Conservation (phyloP, 2,888 invertebrate genomes). For the Acanthosepion esculentum region DNA sequence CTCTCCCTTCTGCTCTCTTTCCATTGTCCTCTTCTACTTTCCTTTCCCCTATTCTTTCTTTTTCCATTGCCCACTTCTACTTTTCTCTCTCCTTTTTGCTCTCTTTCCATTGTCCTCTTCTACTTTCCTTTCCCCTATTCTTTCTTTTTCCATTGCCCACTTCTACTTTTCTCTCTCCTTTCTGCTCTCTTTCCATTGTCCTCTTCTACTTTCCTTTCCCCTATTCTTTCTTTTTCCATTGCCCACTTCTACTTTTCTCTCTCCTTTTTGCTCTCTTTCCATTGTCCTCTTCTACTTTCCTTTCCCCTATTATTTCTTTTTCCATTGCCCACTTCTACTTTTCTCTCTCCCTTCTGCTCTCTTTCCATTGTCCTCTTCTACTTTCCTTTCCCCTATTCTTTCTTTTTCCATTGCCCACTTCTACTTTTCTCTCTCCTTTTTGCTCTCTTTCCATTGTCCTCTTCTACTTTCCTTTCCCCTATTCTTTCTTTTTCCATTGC, state of each 20-base stretch:
- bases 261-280: background rate
- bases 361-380: background rate
- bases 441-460: background rate
- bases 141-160: background rate
- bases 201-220: too few relatives aligned
- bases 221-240: background rate
- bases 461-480: background rate
- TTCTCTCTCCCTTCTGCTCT: background rate
- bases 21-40: too few relatives aligned
- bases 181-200: background rate
- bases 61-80: background rate
- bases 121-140: background rate
- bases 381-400: too few relatives aligned
- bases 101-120: background rate
- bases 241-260: background rate
- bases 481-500: background rate
- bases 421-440: background rate
- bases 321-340: background rate
- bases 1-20: background rate
- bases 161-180: background rate
- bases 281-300: background rate
- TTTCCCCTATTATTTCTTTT: background rate
- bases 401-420: background rate
- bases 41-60: too few relatives aligned
- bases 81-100: background rate